phyloP scores from a whole-genome alignment of 2,113 vertebrate species.

The Probosciger aterrimus region DNA sequence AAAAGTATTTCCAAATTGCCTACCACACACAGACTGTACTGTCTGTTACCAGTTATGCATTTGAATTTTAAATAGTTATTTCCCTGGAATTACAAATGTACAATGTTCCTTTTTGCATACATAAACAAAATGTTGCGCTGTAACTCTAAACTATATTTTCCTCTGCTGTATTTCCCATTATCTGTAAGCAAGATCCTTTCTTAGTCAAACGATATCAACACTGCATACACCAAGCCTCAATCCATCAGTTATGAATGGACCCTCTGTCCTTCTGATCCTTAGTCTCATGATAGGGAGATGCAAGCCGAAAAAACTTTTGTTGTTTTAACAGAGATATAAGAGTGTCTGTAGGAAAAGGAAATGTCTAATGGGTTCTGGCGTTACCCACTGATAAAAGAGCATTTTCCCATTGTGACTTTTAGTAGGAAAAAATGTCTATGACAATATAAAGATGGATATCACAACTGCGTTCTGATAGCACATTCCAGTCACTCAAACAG shows the following conservation, averaged over 20 bases:
- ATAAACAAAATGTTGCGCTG: background rate
- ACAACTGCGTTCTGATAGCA: background rate
- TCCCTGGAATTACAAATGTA: constrained; percentile 3
- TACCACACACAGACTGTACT: background rate
- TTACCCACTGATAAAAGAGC: background rate
- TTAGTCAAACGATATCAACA: background rate
- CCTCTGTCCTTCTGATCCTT: background rate
- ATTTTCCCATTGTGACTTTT: background rate
- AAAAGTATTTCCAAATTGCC: background rate
- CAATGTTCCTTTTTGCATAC: background rate
- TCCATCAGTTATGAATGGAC: background rate
- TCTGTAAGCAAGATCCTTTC: background rate
- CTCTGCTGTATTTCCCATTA: background rate
- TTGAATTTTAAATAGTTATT: constrained; percentile 13
- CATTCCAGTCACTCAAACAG: background rate
- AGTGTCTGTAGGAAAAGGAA: background rate
- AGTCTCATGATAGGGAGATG: background rate
- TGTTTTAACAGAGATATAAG: background rate
- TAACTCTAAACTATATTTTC: background rate
- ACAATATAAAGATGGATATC: background rate
- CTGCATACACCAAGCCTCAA: background rate
- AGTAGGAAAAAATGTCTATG: background rate
- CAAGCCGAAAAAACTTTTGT: background rate
- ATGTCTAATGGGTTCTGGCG: background rate
- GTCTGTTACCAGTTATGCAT: background rate